A percentile compares a stretch with the other conserved stretches of the same genome.
phyloP scores from a whole-genome alignment of 2,797 vertebrate genomes.

The Clarias pachynema region DNA sequence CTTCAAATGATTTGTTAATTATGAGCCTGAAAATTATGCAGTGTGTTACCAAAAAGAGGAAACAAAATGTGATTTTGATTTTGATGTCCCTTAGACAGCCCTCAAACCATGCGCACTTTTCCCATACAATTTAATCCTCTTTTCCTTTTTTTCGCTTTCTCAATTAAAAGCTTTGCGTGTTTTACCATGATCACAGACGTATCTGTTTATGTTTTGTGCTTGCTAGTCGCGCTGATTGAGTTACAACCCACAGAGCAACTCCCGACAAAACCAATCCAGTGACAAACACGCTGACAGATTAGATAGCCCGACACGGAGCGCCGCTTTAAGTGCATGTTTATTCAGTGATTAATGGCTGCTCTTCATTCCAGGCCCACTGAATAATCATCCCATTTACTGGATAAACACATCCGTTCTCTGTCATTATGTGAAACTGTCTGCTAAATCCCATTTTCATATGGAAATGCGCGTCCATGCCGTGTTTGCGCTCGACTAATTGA shows the following conservation, averaged over 20 bases:
- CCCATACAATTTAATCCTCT: slow-evolving; percentile 44
- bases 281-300: slow-evolving; percentile 51
- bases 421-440: slow-evolving; percentile 65
- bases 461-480: slow-evolving; percentile 46
- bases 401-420: slow-evolving; percentile 66
- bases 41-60: slow-evolving; percentile 1
- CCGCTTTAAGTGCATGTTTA: slow-evolving; percentile 57
- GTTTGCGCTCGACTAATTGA: slow-evolving; percentile 58
- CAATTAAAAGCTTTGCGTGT: slow-evolving; percentile 3
- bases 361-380: slow-evolving; percentile 54
- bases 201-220: slow-evolving; percentile 19
- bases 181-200: slow-evolving; percentile 20
- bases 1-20: slow-evolving; percentile 41
- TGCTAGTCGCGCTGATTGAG: slow-evolving; percentile 39
- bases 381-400: slow-evolving; percentile 63
- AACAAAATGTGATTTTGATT: neutral
- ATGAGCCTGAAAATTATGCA: slow-evolving; percentile 10
- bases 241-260: slow-evolving; percentile 41
- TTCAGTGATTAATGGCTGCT: slow-evolving; percentile 67
- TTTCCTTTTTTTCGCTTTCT: neutral
- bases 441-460: slow-evolving; percentile 61
- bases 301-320: slow-evolving; percentile 49
- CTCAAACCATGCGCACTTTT: slow-evolving; percentile 28
- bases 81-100: neutral
- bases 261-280: slow-evolving; percentile 38